Base-by-base conservation (phyloP, 2,113 vertebrate species). In the Alaudala cheleensis region DNA sequence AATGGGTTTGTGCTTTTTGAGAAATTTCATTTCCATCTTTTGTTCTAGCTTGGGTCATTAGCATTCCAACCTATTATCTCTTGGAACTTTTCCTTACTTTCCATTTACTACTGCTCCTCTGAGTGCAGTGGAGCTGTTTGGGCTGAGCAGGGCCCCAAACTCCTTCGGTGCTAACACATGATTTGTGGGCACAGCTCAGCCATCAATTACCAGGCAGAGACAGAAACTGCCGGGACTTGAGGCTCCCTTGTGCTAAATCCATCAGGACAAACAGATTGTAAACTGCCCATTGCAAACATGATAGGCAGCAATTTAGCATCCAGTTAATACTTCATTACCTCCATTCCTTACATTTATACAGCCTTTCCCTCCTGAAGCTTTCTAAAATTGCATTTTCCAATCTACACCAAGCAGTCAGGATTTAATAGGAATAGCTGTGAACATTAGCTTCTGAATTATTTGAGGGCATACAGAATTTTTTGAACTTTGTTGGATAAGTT, bases 241-340 rank as follows among this genome's bases (percentile, higher is more conserved):
- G 93, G 91, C 85, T 94, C 96, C 95, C 96, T 62, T 23, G 82
- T 81, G 96, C 51, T 96, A 87, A 93, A 96, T 97, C 95, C 96
- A 81, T 97, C 92, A 97, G 92, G 91, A 93, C 2, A 78, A 97
- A 87, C 97, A 98, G 98, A 96, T 96, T 97, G 97, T 69, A 98
- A 98, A 98, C 96, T 97, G 96, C 97, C 94, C 96, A 88, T 90
- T 95, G 93, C 97, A 97, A 96, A 97, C 94, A 95, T 22, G 91
- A 96, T 89, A 93, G 45, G 93, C 95, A 74, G 85, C 89, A 92
- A 97, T 96, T 98, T 92, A 93, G 94, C 87, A 95, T 90, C 91
- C 71, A 50, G 84, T 90, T 96, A 97, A 93, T 97, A 97, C 91
- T 94, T 91, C 66, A 62, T 70, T 97, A 89, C 40, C 45, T 90